Evolutionary conservation across 2,888 invertebrate genomes (phyloP).

Genomic region (Noctua janthe): DNA sequence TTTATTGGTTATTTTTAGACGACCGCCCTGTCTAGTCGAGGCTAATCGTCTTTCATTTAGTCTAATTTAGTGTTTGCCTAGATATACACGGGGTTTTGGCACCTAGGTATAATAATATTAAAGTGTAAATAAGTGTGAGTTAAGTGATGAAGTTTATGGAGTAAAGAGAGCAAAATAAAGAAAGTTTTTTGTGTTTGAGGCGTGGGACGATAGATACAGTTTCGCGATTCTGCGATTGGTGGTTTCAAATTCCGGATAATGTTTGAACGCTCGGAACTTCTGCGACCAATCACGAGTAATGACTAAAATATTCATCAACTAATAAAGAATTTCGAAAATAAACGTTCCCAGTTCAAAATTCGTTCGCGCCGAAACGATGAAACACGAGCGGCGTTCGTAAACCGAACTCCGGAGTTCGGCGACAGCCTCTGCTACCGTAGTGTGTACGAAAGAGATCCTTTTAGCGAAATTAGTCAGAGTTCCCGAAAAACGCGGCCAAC

Average conservation of each 20-base stretch:
- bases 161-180: neutral
- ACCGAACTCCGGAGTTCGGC: conserved; percentile 60
- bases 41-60: conserved; percentile 57
- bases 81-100: conserved; percentile 25
- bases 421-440: conserved; percentile 76
- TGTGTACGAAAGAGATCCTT: conserved; percentile 80
- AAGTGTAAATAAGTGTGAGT: neutral
- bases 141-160: neutral
- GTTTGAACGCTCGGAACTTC: neutral
- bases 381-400: conserved; percentile 70
- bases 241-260: conserved; percentile 4
- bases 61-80: conserved; percentile 50
- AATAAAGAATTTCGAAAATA: conserved; percentile 54
- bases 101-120: conserved; percentile 3
- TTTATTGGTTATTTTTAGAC: conserved; percentile 65
- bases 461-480: conserved; percentile 88
- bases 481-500: conserved; percentile 88
- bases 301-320: conserved; percentile 25
- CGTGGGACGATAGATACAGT: neutral
- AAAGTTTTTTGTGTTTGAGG: conserved; percentile 8
- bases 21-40: conserved; percentile 55
- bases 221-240: conserved; percentile 7
- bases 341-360: conserved; percentile 71
- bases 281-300: conserved; percentile 20
- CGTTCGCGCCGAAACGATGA: conserved; percentile 76